These are phyloP conservation scores for Eidolon helvum DNA, from an alignment of 2,113 vertebrate species.

Conservation along the genomic window DNA sequence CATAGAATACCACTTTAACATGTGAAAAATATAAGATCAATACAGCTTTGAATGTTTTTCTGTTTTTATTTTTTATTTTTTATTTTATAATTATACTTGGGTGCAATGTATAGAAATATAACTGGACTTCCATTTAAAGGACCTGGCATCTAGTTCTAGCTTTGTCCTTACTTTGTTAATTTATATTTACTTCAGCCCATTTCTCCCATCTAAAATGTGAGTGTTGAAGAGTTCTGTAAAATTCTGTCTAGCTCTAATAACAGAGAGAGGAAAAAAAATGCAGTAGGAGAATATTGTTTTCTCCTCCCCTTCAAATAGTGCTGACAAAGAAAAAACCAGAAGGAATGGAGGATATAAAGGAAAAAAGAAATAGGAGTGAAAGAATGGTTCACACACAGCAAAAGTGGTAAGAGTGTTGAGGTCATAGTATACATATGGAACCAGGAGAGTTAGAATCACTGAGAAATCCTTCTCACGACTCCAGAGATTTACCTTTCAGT, in stretches of 20 bases:
- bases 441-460: background rate
- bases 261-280: background rate
- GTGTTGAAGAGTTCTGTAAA: background rate
- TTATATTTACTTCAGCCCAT: background rate
- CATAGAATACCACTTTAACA: background rate
- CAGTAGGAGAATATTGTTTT: background rate
- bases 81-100: background rate
- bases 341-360: background rate
- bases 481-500: background rate
- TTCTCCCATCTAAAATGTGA: background rate
- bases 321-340: background rate
- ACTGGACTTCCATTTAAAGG: background rate
- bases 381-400: background rate
- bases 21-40: background rate
- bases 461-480: background rate
- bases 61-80: background rate
- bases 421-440: fast-evolving
- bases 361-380: background rate
- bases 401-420: fast-evolving
- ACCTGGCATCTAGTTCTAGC: background rate
- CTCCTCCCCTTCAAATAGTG: background rate
- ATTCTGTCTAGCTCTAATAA: background rate
- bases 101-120: background rate
- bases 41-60: background rate
- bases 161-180: background rate